Conservation (phyloP, 2,888 invertebrate genomes). For the Theretra japonica region DNA sequence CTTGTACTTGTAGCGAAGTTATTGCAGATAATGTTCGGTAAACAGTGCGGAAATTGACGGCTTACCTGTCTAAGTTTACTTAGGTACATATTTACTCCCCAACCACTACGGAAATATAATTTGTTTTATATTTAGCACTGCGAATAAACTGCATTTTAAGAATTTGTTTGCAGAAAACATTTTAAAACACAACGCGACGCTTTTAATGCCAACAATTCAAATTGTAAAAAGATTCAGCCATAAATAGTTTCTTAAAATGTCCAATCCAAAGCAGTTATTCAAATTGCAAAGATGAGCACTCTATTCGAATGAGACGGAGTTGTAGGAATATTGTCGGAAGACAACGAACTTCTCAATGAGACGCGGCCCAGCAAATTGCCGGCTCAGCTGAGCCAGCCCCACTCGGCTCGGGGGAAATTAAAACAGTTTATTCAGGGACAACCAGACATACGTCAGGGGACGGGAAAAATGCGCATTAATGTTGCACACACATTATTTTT, state of each 20-base stretch:
- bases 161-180: too few species aligned
- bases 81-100: not conserved
- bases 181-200: too few species aligned
- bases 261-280: not conserved
- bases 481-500: constrained; percentile 24
- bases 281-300: not conserved
- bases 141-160: too few species aligned
- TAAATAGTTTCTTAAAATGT: not conserved
- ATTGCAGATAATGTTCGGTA: constrained; percentile 47
- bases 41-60: not conserved
- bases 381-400: constrained; percentile 46
- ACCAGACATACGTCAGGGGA: constrained; percentile 53
- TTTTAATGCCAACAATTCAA: not conserved
- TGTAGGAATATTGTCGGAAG: constrained; percentile 55
- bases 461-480: constrained; percentile 40
- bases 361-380: constrained; percentile 60
- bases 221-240: not conserved
- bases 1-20: constrained; percentile 50
- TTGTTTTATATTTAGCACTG: not conserved
- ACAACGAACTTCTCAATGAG: constrained; percentile 64
- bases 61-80: not conserved
- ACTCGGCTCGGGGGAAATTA: constrained; percentile 70
- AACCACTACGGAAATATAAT: too few species aligned
- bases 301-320: constrained; percentile 13
- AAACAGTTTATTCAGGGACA: constrained; percentile 65